These are phyloP conservation scores for Syrphus vitripennis DNA, from an alignment of 2,888 invertebrate genomes.

Conservation along the genomic window DNA sequence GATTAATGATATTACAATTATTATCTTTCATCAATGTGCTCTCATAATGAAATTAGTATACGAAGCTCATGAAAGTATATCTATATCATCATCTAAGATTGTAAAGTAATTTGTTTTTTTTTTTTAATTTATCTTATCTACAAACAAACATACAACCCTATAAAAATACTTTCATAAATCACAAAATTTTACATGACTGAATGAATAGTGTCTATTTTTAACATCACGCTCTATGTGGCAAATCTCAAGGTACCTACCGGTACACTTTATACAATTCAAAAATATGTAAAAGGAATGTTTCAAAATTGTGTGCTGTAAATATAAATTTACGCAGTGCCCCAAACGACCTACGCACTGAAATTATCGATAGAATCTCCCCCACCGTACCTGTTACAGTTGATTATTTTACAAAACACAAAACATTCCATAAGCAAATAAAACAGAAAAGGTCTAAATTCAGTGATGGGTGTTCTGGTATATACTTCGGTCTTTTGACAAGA, in stretches of 20 bases:
- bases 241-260: not conserved
- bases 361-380: not conserved
- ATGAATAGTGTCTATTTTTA: not conserved
- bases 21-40: too few species aligned
- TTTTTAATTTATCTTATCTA: not conserved
- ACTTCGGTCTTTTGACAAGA: conserved; percentile 5
- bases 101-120: not conserved
- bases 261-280: not conserved
- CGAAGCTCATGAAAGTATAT: too few species aligned
- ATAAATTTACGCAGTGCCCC: not conserved
- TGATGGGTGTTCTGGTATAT: not conserved
- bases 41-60: too few species aligned
- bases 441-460: not conserved
- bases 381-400: not conserved
- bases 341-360: conserved; percentile 18
- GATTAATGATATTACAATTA: too few species aligned
- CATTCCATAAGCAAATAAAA: not conserved
- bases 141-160: not conserved
- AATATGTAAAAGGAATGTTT: not conserved
- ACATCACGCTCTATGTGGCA: not conserved
- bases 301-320: not conserved
- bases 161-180: not conserved
- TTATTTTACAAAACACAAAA: not conserved
- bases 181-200: not conserved
- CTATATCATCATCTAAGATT: not conserved